A percentile compares a stretch with the other conserved stretches of the same genome.
Evolutionary conservation across 1,140 invertebrate species (phyloP).

Genomic region (Melipona quadrifasciata): DNA sequence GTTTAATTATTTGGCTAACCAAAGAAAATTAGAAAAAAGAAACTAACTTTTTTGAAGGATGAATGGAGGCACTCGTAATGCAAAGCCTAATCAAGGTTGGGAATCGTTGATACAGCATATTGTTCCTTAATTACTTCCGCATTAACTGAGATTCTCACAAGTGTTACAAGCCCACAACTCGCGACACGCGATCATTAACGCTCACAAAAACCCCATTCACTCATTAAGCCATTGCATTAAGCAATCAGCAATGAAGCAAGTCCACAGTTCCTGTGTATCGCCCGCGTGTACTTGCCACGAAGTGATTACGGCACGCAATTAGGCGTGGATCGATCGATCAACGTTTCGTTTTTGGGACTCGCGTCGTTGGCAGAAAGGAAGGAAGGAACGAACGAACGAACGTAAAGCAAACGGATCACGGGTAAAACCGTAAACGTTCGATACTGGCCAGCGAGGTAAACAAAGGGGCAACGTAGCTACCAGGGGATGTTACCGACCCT

Average conservation of each 20-base stretch:
- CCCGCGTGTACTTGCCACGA: too few species aligned
- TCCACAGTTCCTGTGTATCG: neutral
- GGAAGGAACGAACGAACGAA: neutral
- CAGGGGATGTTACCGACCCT: neutral
- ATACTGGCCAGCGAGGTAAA: neutral
- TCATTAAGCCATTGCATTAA: neutral
- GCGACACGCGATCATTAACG: neutral
- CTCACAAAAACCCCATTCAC: neutral
- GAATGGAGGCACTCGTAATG: too few species aligned
- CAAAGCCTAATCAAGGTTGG: too few species aligned
- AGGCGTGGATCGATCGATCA: conserved; percentile 10
- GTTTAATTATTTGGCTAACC: too few species aligned
- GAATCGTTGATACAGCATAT: neutral
- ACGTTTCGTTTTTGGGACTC: neutral
- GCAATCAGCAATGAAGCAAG: neutral
- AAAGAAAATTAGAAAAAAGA: too few species aligned
- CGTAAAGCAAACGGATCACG: conserved; percentile 13
- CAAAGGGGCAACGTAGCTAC: neutral
- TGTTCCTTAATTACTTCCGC: neutral
- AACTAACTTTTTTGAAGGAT: too few species aligned
- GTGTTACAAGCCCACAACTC: neutral
- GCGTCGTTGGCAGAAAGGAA: neutral
- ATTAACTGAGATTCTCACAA: neutral
- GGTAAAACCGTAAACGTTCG: neutral
- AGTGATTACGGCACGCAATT: neutral